Conservation (phyloP, 2,888 invertebrate genomes). For the Sinohyriopsis cumingii region DNA sequence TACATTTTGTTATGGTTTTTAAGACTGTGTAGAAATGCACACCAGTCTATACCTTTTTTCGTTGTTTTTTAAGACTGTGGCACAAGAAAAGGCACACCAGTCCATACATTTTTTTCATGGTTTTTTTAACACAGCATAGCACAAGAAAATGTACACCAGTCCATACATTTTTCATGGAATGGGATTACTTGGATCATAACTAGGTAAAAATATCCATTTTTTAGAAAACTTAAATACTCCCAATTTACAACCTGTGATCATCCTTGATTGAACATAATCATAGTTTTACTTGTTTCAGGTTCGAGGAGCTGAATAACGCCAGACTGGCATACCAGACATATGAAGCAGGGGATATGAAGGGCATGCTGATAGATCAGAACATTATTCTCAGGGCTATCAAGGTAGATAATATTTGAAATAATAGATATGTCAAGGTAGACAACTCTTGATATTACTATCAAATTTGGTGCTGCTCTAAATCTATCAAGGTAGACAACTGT, state of each 20-base stretch:
- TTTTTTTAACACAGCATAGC: too few species aligned
- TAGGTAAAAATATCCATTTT: background rate
- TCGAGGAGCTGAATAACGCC: conserved; percentile 61
- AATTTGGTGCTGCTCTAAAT: too few species aligned
- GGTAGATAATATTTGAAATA: conserved; percentile 36
- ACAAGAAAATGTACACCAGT: too few species aligned
- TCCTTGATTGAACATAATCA: background rate
- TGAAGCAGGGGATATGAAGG: conserved; percentile 65
- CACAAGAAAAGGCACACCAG: too few species aligned
- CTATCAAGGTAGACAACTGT: background rate
- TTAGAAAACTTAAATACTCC: background rate
- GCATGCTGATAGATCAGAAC: conserved; percentile 57
- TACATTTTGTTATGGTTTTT: too few species aligned
- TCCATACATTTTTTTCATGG: too few species aligned
- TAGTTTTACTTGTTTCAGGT: conserved; percentile 42
- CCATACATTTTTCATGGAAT: too few species aligned
- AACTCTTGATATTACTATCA: background rate
- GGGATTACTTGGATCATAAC: background rate
- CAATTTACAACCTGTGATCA: too few species aligned
- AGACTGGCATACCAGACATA: conserved; percentile 65
- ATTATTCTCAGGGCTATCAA: conserved; percentile 62
- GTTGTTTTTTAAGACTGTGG: too few species aligned
- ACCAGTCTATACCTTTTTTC: too few species aligned
- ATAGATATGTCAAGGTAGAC: background rate
- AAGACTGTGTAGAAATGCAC: too few species aligned